Evolutionary conservation across 2,888 invertebrate genomes (phyloP), one percentile per base, ranked within the genome.

Genomic region (Petrolisthes manimaculis): DNA sequence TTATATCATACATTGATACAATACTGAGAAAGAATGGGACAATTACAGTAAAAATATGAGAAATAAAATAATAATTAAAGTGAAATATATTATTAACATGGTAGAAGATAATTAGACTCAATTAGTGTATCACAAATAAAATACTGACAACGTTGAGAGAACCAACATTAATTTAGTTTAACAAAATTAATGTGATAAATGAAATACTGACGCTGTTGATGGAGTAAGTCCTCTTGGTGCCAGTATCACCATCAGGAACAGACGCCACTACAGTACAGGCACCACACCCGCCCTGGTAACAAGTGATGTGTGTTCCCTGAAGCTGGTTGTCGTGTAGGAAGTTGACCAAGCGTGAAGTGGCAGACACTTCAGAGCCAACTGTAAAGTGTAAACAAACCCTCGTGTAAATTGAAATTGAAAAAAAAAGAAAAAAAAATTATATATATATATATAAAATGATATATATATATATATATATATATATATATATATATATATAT

Each of bases 211-310:
- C 90, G 51, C 89, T 86, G 77, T 91, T 90, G 71, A 90, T 79
- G 75, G 90, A 80, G n/a, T 69, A 21, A 18, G 90, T 90, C 18
- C 21, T 80, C 37, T 18, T 77, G 24, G n/a, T 55, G 21, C 88
- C 89, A 0, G 91, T 89, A 55, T 86, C 82, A 18, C 84, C 78
- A 82, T 90, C 90, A 9, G 88, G 61, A 12, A 86, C 69, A 0
- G 88, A 55, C n/a, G 84, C 89, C 61, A 86, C 81, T 55, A 89
- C 90, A 14, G 78, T 84, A 69, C 90, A 90, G 85, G 89, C 90
- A 4, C 90, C 90, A 69, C 90, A 90, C 55, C 88, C 90, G 9
- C 90, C 90, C 84, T 89, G 69, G 78, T 84, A 86, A 79, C 90
- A 90, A 37, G 89, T 90, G 53, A 37, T 79, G 86, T 88, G 85